Conservation (phyloP, 2,888 invertebrate species). For the Cheilosia variabilis region DNA sequence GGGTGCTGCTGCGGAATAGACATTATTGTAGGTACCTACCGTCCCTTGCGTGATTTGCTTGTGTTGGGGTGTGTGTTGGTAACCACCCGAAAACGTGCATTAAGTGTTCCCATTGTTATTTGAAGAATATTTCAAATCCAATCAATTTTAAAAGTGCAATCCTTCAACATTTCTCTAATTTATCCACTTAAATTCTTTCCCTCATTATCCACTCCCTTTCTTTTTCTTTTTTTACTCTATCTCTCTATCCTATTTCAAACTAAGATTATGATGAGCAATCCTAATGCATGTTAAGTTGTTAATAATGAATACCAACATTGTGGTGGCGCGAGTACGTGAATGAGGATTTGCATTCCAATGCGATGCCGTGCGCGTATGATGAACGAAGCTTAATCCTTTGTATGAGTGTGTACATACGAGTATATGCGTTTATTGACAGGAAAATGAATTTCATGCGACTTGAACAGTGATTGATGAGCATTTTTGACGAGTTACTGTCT, state of each 20-base stretch:
- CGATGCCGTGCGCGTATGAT: conserved; percentile 12
- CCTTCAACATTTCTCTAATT: no score
- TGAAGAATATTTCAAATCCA: no score
- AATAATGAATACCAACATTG: conserved; percentile 34
- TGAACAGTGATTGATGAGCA: conserved; percentile 61
- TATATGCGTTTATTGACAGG: conserved; percentile 42
- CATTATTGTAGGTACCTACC: conserved; percentile 24
- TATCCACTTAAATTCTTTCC: no score
- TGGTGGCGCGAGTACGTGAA: not conserved
- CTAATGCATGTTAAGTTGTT: conserved; percentile 56
- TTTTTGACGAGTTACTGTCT: conserved; percentile 28
- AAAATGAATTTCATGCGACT: conserved; percentile 48
- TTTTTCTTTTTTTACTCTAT: no score
- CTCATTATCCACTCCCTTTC: no score
- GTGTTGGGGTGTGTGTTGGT: not conserved
- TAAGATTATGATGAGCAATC: conserved; percentile 19
- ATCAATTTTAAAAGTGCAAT: no score
- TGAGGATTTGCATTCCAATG: conserved; percentile 32
- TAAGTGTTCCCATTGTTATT: not conserved
- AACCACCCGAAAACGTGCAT: not conserved
- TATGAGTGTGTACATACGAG: not conserved
- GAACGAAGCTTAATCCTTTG: not conserved
- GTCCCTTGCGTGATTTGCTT: conserved; percentile 51
- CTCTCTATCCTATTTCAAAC: no score
- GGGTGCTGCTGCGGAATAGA: conserved; percentile 30